Evolutionary conservation across 2,797 vertebrate species (phyloP).

Genomic region (Sebastes wilsoni): DNA sequence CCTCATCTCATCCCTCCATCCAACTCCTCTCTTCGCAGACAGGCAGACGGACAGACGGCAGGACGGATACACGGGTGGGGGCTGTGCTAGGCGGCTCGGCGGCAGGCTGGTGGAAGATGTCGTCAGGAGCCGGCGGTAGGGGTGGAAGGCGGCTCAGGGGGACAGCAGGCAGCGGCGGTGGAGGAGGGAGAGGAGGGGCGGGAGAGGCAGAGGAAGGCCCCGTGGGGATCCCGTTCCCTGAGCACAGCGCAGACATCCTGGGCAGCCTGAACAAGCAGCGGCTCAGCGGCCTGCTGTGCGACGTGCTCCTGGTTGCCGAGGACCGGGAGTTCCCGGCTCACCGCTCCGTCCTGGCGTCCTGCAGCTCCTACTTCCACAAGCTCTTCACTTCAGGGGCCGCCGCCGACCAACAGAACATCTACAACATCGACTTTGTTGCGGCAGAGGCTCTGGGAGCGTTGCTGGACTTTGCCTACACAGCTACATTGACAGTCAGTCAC

Average conservation of each 20-base stretch:
- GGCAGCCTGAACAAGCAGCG: conserved; percentile 95
- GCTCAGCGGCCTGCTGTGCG: conserved; percentile 92
- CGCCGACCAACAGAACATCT: conserved; percentile 95
- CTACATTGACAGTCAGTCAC: conserved; percentile 95
- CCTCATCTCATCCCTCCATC: conserved; percentile 19
- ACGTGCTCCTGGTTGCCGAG: conserved; percentile 93
- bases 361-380: conserved; percentile 98
- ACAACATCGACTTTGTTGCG: conserved; percentile 94
- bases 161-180: conserved; percentile 64
- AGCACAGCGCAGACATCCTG: conserved; percentile 97
- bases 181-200: conserved; percentile 67
- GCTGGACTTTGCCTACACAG: conserved; percentile 98
- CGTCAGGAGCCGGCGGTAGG: conserved; percentile 87
- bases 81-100: conserved; percentile 87
- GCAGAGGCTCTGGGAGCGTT: conserved; percentile 93
- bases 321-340: conserved; percentile 97
- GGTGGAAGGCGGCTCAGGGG: conserved; percentile 81
- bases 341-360: conserved; percentile 96
- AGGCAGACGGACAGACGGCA: conserved; percentile 86
- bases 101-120: conserved; percentile 91
- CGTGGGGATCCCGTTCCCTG: conserved; percentile 97
- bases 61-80: conserved; percentile 87
- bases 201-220: conserved; percentile 91
- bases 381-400: conserved; percentile 96
- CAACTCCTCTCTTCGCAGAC: conserved; percentile 63